These are phyloP conservation scores for Colistium nudipinnis DNA, from an alignment of 2,113 vertebrate genomes.

Conservation along the genomic window DNA sequence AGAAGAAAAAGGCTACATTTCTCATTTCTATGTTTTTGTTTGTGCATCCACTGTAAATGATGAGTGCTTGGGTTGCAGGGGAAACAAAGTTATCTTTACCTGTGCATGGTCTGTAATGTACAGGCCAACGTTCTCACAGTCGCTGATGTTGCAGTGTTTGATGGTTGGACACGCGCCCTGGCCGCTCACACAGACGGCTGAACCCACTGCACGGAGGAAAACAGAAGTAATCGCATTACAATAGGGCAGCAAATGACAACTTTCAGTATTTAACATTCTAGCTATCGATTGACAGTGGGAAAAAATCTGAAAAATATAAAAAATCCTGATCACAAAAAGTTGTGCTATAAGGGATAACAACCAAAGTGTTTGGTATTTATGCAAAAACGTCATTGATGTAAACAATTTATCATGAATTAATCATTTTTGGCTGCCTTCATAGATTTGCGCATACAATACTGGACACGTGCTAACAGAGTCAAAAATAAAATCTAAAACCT, in stretches of 20 bases:
- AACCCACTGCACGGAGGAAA: constrained; percentile 86
- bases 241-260: not conserved
- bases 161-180: constrained; percentile 98
- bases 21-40: not conserved
- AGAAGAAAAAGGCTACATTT: constrained; percentile 6
- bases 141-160: constrained; percentile 99
- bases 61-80: not conserved
- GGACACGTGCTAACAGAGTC: too few relatives aligned
- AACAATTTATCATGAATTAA: too few relatives aligned
- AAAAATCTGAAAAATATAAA: not conserved
- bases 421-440: too few relatives aligned
- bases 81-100: constrained; percentile 75
- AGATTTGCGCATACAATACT: too few relatives aligned
- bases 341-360: too few relatives aligned
- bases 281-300: not conserved
- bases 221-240: not conserved
- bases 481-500: not conserved
- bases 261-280: not conserved
- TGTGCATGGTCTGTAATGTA: constrained; percentile 99
- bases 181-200: constrained; percentile 98
- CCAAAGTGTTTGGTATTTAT: too few relatives aligned
- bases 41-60: not conserved
- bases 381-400: too few relatives aligned
- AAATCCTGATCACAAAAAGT: too few relatives aligned
- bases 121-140: constrained; percentile 99